Evolutionary conservation across 2,113 vertebrate species (phyloP).

Genomic region (Ellobius talpinus): DNA sequence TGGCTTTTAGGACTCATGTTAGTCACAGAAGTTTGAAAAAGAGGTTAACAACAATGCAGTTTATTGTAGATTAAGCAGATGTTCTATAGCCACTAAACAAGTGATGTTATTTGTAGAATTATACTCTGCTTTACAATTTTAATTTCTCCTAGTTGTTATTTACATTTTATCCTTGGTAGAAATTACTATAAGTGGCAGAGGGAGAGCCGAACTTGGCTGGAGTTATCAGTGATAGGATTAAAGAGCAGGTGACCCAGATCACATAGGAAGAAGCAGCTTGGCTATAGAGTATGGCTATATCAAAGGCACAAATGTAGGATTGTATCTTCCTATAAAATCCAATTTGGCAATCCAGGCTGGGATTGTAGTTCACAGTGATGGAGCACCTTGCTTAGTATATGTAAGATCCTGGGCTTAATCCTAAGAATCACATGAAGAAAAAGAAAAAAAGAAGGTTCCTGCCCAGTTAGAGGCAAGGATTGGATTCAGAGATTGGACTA

Average conservation of each 20-base stretch:
- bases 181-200: conserved; percentile 32
- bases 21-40: conserved; percentile 17
- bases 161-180: conserved; percentile 39
- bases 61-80: conserved; percentile 43
- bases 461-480: not conserved
- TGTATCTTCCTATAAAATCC: not conserved
- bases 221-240: conserved; percentile 11
- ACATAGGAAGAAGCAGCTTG: conserved; percentile 6
- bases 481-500: not conserved
- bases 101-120: conserved; percentile 36
- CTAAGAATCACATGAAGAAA: not conserved
- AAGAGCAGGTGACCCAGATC: not conserved
- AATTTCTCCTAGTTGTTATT: conserved; percentile 24
- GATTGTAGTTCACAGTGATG: not conserved
- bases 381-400: not conserved
- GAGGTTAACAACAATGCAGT: conserved; percentile 12
- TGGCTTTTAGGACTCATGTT: conserved; percentile 14
- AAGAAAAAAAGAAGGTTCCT: not conserved
- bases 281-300: not conserved
- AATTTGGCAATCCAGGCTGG: not conserved
- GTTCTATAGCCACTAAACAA: not conserved
- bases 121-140: conserved; percentile 12
- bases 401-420: not conserved
- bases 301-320: not conserved
- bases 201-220: not conserved